Evolutionary conservation across 1,140 invertebrate species (phyloP).

Genomic region (Drosophila kanapiae): DNA sequence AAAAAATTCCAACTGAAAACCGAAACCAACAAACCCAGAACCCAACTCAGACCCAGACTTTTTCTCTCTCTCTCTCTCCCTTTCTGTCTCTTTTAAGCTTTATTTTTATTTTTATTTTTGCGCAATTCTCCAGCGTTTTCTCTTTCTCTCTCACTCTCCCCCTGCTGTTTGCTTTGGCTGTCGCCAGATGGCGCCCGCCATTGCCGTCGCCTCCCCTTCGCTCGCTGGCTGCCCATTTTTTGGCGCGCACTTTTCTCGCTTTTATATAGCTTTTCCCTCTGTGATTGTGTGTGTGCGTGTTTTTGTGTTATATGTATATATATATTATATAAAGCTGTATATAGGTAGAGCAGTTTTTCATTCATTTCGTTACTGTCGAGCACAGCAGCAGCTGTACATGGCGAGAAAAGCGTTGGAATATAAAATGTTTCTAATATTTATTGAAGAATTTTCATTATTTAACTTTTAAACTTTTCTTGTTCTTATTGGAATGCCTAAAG

Average conservation of each 20-base stretch:
- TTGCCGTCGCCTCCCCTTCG: conserved; percentile 2
- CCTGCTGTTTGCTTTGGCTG: conserved; percentile 39
- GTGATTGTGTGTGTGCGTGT: conserved; percentile 26
- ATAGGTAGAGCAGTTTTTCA: conserved; percentile 54
- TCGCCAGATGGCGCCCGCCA: conserved; percentile 67
- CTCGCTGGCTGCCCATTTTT: conserved; percentile 38
- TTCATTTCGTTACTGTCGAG: conserved; percentile 76
- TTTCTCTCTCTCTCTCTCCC: not conserved
- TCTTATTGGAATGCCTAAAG: no score
- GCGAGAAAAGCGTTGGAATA: not conserved
- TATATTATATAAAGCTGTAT: conserved; percentile 33
- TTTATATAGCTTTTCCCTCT: conserved; percentile 32
- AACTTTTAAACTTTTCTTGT: no score
- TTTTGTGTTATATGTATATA: conserved; percentile 35
- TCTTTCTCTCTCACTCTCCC: conserved; percentile 4
- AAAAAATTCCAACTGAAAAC: conserved; percentile 47
- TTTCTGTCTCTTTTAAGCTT: conserved; percentile 36
- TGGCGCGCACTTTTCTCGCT: conserved; percentile 48
- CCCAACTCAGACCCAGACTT: conserved; percentile 44
- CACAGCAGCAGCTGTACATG: conserved; percentile 39
- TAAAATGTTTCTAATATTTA: no score
- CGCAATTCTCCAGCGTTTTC: conserved; percentile 36
- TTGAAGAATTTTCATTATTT: not conserved
- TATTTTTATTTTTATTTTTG: conserved; percentile 62
- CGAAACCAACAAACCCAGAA: conserved; percentile 48